Conservation (phyloP, 2,797 vertebrate genomes). For the Sebastes minor region DNA sequence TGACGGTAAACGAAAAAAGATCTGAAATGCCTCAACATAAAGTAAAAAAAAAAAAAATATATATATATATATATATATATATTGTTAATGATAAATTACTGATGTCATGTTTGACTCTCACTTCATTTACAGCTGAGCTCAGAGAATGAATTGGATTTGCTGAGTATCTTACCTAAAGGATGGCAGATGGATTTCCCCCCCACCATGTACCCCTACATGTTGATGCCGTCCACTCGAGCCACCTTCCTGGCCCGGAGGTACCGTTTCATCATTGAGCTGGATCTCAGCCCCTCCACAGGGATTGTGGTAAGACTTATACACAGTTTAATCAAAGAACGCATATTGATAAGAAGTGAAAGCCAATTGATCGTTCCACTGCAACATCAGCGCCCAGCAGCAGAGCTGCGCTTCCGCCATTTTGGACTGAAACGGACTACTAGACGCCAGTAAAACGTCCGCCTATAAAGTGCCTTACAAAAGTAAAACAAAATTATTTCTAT, state of each 20-base stretch:
- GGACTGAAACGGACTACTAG: no score
- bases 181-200: conserved; percentile 89
- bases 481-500: no score
- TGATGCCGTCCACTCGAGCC: conserved; percentile 92
- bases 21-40: neutral
- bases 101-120: neutral
- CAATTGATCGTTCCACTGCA: no score
- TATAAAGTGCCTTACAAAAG: no score
- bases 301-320: conserved; percentile 90
- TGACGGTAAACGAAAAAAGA: neutral
- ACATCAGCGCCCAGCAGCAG: no score
- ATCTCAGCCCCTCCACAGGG: conserved; percentile 97
- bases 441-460: no score
- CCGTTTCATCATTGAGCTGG: conserved; percentile 96
- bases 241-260: conserved; percentile 96
- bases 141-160: conserved; percentile 90
- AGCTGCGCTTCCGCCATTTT: no score
- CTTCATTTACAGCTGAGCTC: conserved; percentile 82
- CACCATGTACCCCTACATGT: conserved; percentile 81
- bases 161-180: conserved; percentile 92
- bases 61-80: no score
- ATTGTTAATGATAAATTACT: neutral
- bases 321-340: neutral
- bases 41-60: neutral
- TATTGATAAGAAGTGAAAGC: no score